These are phyloP conservation scores for Synanthedon myopaeformis DNA, from an alignment of 2,888 invertebrate genomes.

Conservation along the genomic window DNA sequence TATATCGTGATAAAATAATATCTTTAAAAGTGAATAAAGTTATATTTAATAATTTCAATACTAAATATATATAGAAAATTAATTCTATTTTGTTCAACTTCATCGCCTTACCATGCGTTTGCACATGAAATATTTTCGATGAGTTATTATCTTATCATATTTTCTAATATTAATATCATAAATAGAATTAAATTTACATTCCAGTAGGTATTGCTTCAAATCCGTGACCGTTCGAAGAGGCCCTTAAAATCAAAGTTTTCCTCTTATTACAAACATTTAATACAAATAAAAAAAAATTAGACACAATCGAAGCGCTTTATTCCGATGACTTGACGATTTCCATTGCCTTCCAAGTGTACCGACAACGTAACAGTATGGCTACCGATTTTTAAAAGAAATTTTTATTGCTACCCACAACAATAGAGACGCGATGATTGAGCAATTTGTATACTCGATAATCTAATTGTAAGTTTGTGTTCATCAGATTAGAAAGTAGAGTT, in stretches of 20 bases:
- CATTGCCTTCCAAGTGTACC: slow-evolving; percentile 12
- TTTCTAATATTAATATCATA: no score
- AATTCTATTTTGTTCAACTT: no score
- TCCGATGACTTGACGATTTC: slow-evolving; percentile 21
- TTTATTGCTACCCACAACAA: slow-evolving; percentile 34
- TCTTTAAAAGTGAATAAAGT: no score
- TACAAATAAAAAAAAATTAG: background rate
- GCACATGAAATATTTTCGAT: no score
- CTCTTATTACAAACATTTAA: background rate
- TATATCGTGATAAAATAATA: no score
- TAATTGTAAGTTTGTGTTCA: slow-evolving; percentile 56
- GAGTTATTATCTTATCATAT: no score
- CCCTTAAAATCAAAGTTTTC: background rate
- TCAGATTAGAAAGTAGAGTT: slow-evolving; percentile 24
- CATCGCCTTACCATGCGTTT: no score
- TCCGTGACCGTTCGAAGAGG: background rate
- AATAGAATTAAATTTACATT: no score
- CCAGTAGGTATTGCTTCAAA: no score
- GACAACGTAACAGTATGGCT: slow-evolving; percentile 32
- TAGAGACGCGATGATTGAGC: slow-evolving; percentile 40
- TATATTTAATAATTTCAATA: no score
- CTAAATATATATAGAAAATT: no score
- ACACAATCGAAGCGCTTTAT: slow-evolving; percentile 12
- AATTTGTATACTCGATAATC: slow-evolving; percentile 37
- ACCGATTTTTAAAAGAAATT: slow-evolving; percentile 24